Evolutionary conservation across 2,888 invertebrate genomes (phyloP).

Genomic region (Sminthurides aquaticus): DNA sequence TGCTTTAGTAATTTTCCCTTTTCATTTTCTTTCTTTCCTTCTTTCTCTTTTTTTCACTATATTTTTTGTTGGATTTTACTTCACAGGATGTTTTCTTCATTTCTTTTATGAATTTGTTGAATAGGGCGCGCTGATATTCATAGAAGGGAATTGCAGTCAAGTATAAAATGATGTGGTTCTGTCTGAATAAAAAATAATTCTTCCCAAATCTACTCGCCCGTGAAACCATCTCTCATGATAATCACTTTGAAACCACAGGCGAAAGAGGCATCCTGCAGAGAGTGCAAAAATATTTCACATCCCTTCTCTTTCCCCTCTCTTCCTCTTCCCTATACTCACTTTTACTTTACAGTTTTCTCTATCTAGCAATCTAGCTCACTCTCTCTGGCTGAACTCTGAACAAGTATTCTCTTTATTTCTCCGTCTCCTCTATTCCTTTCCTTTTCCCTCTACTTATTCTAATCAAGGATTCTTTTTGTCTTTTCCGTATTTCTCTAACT

Average conservation of each 20-base stretch:
- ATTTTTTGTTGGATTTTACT: not conserved
- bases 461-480: too few species aligned
- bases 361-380: too few species aligned
- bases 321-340: not conserved
- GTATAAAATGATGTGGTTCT: not conserved
- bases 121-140: not conserved
- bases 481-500: too few species aligned
- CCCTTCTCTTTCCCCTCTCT: slow-evolving; percentile 2
- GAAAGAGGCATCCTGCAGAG: slow-evolving; percentile 22
- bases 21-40: too few species aligned
- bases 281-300: slow-evolving; percentile 6
- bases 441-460: too few species aligned
- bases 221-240: slow-evolving; percentile 33
- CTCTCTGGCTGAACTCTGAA: too few species aligned
- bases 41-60: too few species aligned
- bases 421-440: not conserved
- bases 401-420: too few species aligned
- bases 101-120: not conserved
- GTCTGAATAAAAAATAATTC: not conserved
- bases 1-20: not conserved
- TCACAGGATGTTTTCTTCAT: too few species aligned
- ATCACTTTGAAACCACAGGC: slow-evolving; percentile 26
- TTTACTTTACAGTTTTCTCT: not conserved
- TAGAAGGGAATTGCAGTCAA: not conserved
- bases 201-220: slow-evolving; percentile 19